These are phyloP conservation scores for Lepidocyrtinus sp. DNA, from an alignment of 2,888 invertebrate species.

Conservation along the genomic window DNA sequence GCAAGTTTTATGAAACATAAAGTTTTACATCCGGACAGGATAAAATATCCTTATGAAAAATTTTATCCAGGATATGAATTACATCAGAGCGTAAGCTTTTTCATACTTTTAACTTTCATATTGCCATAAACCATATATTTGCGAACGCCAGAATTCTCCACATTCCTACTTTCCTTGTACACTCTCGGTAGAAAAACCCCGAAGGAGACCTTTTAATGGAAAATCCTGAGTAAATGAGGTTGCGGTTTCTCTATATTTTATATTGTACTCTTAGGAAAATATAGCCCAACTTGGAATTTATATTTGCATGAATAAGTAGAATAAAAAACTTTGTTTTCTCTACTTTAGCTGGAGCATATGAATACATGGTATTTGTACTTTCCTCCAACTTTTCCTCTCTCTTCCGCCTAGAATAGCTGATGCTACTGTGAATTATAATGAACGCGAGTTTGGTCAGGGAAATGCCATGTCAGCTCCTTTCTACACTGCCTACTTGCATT, in stretches of 20 bases:
- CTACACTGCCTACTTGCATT: neutral
- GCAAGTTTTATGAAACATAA: too few relatives aligned
- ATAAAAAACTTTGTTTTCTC: neutral
- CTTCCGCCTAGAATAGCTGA: neutral
- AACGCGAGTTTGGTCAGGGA: neutral
- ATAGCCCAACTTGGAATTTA: neutral
- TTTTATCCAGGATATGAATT: too few relatives aligned
- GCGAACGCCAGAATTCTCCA: neutral
- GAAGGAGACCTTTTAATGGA: conserved; percentile 68
- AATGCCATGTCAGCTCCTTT: conserved; percentile 27
- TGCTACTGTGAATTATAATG: neutral
- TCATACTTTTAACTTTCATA: too few relatives aligned
- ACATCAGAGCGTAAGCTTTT: too few relatives aligned
- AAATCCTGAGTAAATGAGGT: conserved; percentile 67
- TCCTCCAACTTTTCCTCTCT: conserved; percentile 14
- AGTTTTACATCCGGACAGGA: too few relatives aligned
- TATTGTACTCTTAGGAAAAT: neutral
- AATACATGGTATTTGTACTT: too few relatives aligned
- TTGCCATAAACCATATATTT: too few relatives aligned
- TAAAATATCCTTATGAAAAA: too few relatives aligned
- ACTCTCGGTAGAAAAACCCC: conserved; percentile 51
- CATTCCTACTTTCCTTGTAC: neutral
- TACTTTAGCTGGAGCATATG: neutral
- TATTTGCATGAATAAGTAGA: neutral
- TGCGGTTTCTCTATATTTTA: conserved; percentile 63